Base-by-base conservation (phyloP, 2,797 vertebrate species). In the Gymnodraco acuticeps region DNA sequence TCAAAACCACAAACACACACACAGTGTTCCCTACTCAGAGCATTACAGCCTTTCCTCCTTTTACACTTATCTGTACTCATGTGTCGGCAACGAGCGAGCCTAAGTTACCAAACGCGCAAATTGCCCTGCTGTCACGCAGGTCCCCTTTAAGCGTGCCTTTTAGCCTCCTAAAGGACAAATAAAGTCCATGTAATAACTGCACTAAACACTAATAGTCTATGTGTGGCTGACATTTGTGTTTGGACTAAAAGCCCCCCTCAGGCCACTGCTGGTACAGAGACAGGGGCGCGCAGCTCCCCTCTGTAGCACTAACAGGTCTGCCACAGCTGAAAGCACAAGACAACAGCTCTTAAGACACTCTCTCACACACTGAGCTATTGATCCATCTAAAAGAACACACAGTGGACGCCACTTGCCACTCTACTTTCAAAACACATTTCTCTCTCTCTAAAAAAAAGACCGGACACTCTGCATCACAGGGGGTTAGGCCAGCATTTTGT, bases 261-360 rank as follows among this genome's bases (percentile, higher is more conserved):
- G 92, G 92, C 95, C 93, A 91, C 87, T 88, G 92, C 90, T 95
- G 93, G 93, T 93, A 94, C 88, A 85, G 88, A 94, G 92, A 93
- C 90, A 91, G 93, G 91, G 93, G 91, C 89, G 83, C 87, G 62
- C 89, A 91, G 94, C 92, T 91, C 93, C 95, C 94, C 94, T 94
- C 93, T 92, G 90, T 92, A 91, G 94, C 92, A 96, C 95, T 96
- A 96, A 96, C 94, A 96, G 97, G 96, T 96, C 95, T 93, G 94
- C 95, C 94, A 95, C 94, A 94, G 95, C 95, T 92, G 92, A 94
- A 89, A 96, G 95, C 95, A 95, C 92, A 96, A 27, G 91, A 96
- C 95, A 96, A 94, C 94, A 95, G 95, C 96, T 97, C 96, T 97
- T 96, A 96, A 97, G 96, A 96, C 96, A 96, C 95, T 96, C 96